Evolutionary conservation across 2,797 vertebrate genomes (phyloP).

Genomic region (Adelosebastes latens): DNA sequence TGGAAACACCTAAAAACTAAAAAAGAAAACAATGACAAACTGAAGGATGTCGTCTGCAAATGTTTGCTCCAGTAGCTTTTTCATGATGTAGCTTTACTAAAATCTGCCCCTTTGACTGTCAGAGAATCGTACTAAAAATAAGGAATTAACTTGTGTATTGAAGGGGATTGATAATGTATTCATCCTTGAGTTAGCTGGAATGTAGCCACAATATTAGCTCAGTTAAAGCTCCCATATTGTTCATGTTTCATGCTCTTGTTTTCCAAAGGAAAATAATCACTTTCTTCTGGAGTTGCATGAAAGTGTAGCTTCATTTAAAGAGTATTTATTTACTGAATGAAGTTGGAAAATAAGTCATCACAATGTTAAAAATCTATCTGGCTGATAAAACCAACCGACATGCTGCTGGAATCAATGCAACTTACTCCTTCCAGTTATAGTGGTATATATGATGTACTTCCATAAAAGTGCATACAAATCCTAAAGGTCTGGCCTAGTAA

Average conservation of each 20-base stretch:
- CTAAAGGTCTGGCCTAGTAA: not conserved
- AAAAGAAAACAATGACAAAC: not conserved
- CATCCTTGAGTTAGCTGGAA: not conserved
- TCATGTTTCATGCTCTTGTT: not conserved
- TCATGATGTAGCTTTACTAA: slow-evolving; percentile 14
- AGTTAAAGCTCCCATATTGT: not conserved
- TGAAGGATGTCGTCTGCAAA: not conserved
- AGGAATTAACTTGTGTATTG: not conserved
- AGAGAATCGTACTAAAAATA: not conserved
- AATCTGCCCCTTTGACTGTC: not conserved
- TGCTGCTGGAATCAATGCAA: not conserved
- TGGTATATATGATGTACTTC: not conserved
- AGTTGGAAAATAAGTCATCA: too few relatives aligned
- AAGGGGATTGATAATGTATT: not conserved
- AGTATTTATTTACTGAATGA: not conserved
- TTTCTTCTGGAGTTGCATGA: not conserved
- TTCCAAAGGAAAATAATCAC: not conserved
- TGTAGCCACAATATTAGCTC: slow-evolving; percentile 6
- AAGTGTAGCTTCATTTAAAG: not conserved
- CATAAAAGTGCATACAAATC: not conserved
- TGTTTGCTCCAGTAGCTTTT: slow-evolving; percentile 10
- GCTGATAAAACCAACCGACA: not conserved
- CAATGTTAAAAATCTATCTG: not conserved
- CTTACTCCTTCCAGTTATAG: not conserved
- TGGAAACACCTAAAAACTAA: not conserved